Conservation (phyloP, 2,797 vertebrate species). For the Gobionotothen gibberifrons region DNA sequence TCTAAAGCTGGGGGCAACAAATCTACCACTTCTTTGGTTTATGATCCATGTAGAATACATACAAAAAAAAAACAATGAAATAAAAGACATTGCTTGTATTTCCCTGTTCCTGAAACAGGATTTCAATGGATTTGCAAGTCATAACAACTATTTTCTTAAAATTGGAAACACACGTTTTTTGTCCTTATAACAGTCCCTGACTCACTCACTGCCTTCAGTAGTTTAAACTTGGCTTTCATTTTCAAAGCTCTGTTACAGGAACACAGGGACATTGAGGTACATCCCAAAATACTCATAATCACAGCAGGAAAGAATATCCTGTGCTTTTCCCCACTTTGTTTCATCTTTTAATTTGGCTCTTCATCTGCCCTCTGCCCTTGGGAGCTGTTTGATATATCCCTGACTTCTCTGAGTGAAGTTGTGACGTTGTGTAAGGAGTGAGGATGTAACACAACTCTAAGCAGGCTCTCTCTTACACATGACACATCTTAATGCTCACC, state of each 20-base stretch:
- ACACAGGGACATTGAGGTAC: conserved; percentile 34
- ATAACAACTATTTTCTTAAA: neutral
- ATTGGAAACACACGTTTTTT: neutral
- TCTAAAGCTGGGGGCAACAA: conserved; percentile 1
- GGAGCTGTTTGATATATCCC: conserved; percentile 50
- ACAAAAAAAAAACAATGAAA: no score
- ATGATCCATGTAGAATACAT: neutral
- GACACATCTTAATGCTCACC: conserved; percentile 53
- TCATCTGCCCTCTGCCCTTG: conserved; percentile 58
- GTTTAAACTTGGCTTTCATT: conserved; percentile 15
- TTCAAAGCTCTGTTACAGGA: conserved; percentile 8
- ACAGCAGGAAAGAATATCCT: conserved; percentile 28
- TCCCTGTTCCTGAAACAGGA: no score
- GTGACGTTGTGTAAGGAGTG: conserved; percentile 14
- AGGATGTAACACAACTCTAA: conserved; percentile 55
- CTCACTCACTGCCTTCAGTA: no score
- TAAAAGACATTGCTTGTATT: no score
- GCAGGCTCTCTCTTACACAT: conserved; percentile 49
- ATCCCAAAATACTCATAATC: conserved; percentile 46
- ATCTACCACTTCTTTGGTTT: neutral
- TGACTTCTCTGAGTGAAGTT: conserved; percentile 32
- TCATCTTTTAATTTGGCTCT: conserved; percentile 64
- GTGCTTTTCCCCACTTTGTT: conserved; percentile 56
- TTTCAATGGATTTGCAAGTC: neutral
- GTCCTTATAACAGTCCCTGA: neutral